Base-by-base conservation (phyloP, 2,797 vertebrate species). In the Onychomys torridus region DNA sequence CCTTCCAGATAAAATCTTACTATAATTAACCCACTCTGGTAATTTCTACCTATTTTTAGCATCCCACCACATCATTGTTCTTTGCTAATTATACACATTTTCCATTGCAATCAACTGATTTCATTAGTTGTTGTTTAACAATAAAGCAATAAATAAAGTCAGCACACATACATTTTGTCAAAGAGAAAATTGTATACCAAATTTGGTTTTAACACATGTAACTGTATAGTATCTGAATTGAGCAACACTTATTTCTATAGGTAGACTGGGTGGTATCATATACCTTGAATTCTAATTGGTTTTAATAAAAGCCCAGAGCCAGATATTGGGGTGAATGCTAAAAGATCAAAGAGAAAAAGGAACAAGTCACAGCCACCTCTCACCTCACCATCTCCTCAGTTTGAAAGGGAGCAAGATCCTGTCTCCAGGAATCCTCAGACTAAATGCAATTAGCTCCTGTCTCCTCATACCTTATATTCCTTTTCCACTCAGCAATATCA, bases 81-180 rank as follows among this genome's bases (percentile, higher is more conserved):
- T 90, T 90, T 82, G 69, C 13, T 88, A 90, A 67, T 73, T 65
- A 65, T 52, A 82, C 46, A 40, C 73, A 75, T 46, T 90, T 96
- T n/a, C n/a, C 81, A 63, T 29, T 69, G n/a, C 59, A 57, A 63
- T 67, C 32, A 88, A 83, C 12, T 76, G 27, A 78, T 82, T 59
- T 89, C 43, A 92, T 82, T 77, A 65, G 17, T 85, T 76, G 57
- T n/a, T 63, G 19, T 89, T 86, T 90, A 83, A 82, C 76, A 93
- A 89, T 55, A 85, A 46, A 69, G 25, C n/a, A 89, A 82, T 49
- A 91, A 63, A 82, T 79, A 81, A 37, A 86, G 27, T 85, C 12
- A 92, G 8, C 10, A 92, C 49, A 87, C 7, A n/a, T 59, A 86
- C 59, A 34, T 79, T 92, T 32, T 89, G 6, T 32, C 49, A 67